Conservation (phyloP, 2,888 invertebrate species). For the Agrypnus murinus region DNA sequence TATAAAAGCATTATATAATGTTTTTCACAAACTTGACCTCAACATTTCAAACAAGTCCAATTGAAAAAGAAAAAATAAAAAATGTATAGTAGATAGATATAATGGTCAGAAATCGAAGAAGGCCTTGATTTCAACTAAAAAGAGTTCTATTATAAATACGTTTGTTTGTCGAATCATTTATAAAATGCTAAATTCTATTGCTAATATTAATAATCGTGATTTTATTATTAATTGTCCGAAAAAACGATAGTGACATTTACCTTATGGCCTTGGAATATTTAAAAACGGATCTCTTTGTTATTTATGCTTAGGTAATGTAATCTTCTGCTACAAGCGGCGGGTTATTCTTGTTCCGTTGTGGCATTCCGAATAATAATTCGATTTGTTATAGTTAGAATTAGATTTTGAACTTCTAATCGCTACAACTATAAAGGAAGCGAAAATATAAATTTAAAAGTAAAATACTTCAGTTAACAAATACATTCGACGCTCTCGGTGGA, state of each 20-base stretch:
- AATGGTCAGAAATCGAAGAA: conserved; percentile 36
- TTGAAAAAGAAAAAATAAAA: conserved; percentile 7
- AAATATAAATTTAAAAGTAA: conserved; percentile 38
- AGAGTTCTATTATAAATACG: conserved; percentile 38
- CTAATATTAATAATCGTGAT: conserved; percentile 48
- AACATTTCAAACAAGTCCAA: conserved; percentile 22
- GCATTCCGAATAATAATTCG: conserved; percentile 45
- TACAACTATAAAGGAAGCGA: conserved; percentile 40
- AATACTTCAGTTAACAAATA: conserved; percentile 17
- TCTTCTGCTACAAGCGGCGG: conserved; percentile 31
- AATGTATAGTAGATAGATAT: conserved; percentile 5
- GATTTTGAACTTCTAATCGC: conserved; percentile 42
- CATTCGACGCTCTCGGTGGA: conserved; percentile 18
- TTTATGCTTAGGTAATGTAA: conserved; percentile 46
- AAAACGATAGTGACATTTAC: conserved; percentile 47
- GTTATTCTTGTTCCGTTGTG: conserved; percentile 34
- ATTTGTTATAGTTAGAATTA: conserved; percentile 45
- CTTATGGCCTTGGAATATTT: conserved; percentile 47
- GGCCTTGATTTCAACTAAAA: conserved; percentile 34
- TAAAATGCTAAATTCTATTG: conserved; percentile 47
- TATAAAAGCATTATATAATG: conserved; percentile 9
- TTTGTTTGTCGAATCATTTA: conserved; percentile 43
- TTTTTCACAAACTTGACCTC: conserved; percentile 29
- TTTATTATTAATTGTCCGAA: conserved; percentile 47
- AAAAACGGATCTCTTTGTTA: conserved; percentile 46